Conservation (phyloP, 1,140 invertebrate species). For the Aphelinus atriplicis region DNA sequence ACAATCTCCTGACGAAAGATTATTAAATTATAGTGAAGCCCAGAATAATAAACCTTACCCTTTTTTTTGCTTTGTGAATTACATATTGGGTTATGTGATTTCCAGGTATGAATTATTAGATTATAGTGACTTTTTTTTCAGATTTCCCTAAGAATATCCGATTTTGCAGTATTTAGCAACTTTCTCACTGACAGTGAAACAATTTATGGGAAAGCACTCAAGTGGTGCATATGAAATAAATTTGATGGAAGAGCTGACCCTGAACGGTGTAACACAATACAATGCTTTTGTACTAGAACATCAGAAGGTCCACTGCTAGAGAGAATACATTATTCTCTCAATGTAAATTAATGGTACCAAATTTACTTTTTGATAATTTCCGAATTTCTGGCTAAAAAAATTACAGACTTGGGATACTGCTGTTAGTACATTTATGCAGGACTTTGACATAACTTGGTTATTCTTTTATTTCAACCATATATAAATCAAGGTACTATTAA, state of each 20-base stretch:
- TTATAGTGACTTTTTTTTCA: conserved; percentile 48
- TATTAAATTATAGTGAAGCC: conserved; percentile 98
- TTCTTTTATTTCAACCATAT: conserved; percentile 10
- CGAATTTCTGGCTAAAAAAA: conserved; percentile 98
- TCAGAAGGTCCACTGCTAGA: conserved; percentile 99
- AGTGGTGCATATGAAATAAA: conserved; percentile 98
- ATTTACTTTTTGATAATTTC: conserved; percentile 66
- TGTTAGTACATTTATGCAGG: conserved; percentile 99
- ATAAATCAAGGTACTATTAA: too few species aligned
- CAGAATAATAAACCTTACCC: conserved; percentile 76
- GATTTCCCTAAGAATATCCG: conserved; percentile 93
- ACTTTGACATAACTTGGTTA: conserved; percentile 93
- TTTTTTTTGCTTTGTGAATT: conserved; percentile 99
- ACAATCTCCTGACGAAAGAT: conserved; percentile 79
- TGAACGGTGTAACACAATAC: conserved; percentile 99
- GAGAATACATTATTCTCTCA: conserved; percentile 96
- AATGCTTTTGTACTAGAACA: conserved; percentile 99
- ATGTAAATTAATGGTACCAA: conserved; percentile 70
- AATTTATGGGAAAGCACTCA: conserved; percentile 98
- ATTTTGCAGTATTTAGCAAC: conserved; percentile 99
- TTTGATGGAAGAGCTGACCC: conserved; percentile 98
- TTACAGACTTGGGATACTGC: conserved; percentile 98
- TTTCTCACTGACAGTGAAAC: conserved; percentile 98
- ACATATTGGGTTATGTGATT: conserved; percentile 98
- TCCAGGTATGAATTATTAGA: conserved; percentile 67